A percentile compares a stretch with the other conserved stretches of the same genome.
Evolutionary conservation across 2,113 vertebrate genomes (phyloP).

Genomic region (Amazona guildingii): DNA sequence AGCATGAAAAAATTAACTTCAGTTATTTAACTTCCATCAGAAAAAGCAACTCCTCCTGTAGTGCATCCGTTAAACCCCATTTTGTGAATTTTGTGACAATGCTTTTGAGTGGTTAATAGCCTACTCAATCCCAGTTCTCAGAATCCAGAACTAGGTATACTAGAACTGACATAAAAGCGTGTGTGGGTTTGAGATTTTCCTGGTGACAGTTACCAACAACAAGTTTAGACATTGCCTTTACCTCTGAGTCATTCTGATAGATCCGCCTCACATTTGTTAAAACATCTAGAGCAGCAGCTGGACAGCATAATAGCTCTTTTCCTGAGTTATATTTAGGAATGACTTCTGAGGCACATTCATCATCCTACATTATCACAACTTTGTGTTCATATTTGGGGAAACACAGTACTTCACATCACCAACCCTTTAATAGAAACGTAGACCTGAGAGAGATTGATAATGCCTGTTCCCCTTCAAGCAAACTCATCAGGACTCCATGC

Average conservation of each 20-base stretch:
- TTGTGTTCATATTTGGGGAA: neutral
- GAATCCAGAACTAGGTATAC: neutral
- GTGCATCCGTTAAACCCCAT: neutral
- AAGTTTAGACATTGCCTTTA: neutral
- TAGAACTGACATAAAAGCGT: neutral
- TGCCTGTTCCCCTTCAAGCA: neutral
- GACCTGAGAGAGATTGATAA: neutral
- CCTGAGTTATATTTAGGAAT: neutral
- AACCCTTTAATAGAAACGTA: neutral
- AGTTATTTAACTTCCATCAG: neutral
- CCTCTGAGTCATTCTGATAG: conserved; percentile 49
- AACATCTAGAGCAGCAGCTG: neutral
- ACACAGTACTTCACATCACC: neutral
- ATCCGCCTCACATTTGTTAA: neutral
- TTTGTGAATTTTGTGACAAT: neutral
- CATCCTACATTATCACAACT: neutral
- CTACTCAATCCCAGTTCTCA: neutral
- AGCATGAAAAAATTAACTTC: neutral
- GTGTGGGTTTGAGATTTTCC: conserved; percentile 32
- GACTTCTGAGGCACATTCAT: neutral
- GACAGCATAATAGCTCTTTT: neutral
- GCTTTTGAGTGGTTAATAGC: neutral
- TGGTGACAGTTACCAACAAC: conserved; percentile 32
- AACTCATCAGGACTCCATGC: neutral
- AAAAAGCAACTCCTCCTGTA: neutral